A percentile compares a stretch with the other conserved stretches of the same genome.
Evolutionary conservation across 2,113 vertebrate species (phyloP).

Genomic region (Sander lucioperca): DNA sequence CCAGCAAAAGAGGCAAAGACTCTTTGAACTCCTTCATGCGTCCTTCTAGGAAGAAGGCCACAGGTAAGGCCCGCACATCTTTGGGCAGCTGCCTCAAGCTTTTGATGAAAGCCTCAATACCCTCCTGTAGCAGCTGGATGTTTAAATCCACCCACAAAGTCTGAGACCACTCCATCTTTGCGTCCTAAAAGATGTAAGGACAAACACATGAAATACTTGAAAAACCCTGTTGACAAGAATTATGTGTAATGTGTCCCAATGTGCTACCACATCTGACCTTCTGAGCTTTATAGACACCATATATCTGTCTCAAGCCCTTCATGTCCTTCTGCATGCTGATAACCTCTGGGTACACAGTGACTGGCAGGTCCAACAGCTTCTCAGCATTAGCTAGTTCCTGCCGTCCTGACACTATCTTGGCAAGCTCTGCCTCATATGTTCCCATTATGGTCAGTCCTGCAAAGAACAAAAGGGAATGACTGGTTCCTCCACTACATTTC

Average conservation of each 20-base stretch:
- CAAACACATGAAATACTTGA: background rate
- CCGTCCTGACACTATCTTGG: conserved; percentile 78
- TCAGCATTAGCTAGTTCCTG: conserved; percentile 89
- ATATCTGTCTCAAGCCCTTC: conserved; percentile 86
- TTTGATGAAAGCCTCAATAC: conserved; percentile 89
- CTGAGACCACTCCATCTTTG: conserved; percentile 94
- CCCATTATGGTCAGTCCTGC: conserved; percentile 87
- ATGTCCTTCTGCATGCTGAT: conserved; percentile 89
- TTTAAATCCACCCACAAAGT: conserved; percentile 93
- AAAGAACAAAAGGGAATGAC: conserved; percentile 7
- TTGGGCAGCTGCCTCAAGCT: conserved; percentile 87
- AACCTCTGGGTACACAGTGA: conserved; percentile 87
- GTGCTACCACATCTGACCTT: conserved; percentile 77
- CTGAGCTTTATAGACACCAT: conserved; percentile 87
- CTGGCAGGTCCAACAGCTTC: conserved; percentile 91
- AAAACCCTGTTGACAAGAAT: background rate
- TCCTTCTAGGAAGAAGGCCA: conserved; percentile 87
- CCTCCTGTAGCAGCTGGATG: conserved; percentile 91
- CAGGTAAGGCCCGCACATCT: conserved; percentile 83
- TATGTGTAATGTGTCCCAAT: background rate
- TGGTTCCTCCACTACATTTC: background rate
- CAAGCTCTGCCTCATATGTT: conserved; percentile 86
- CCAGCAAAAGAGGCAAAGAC: conserved; percentile 92
- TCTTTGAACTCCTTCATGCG: conserved; percentile 94
- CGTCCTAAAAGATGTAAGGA: conserved; percentile 80